Evolutionary conservation across 2,113 vertebrate genomes (phyloP), one percentile per base, ranked within the genome.

Genomic region (Rhabdornis inornatus): DNA sequence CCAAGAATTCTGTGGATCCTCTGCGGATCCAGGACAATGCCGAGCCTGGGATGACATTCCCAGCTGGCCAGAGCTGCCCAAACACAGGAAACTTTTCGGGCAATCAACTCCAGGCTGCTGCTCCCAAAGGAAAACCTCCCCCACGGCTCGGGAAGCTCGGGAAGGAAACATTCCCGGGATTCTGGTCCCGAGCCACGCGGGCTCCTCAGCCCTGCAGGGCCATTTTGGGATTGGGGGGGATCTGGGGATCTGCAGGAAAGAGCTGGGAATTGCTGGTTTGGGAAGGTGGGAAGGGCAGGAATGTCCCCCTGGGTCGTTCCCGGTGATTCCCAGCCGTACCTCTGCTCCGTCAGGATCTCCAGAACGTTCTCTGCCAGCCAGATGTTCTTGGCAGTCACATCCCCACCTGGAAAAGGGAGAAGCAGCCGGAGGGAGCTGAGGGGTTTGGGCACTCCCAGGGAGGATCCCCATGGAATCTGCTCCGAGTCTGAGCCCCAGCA

Each of bases 281-380:
- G 49, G 49, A 15, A 27, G 27, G 9, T 7, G 40, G 40, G 40
- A 40, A 40, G 14, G 72, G 53, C 23, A 40, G 63, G 59, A 40
- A 6, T 2, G 14, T 3, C n/a, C 15, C 25, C 44, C 9, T 11
- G 22, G 47, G 40, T 6, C 15, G 13, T 40, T 40, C 40, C 40
- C 40, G 40, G 40, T 40, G 40, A 40, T 47, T 47, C 23, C 37
- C 57, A 3, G 5, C 82, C 55, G 5, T 96, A 99, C 99, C 98
- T 99, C 60, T 99, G 99, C 11, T 99, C 99, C 0, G 98, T 98
- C 70, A 99, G 97, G 90, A 99, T 99, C 61, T 99, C 99, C 78
- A 99, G 97, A 11, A 99, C 99, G 11, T 96, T 99, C 95, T 99
- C 99, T 1, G 99, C 98, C 97, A 99, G 71, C 99, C 99, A 99